phyloP scores from a whole-genome alignment of 2,888 invertebrate genomes.

The Octodonta nipae region DNA sequence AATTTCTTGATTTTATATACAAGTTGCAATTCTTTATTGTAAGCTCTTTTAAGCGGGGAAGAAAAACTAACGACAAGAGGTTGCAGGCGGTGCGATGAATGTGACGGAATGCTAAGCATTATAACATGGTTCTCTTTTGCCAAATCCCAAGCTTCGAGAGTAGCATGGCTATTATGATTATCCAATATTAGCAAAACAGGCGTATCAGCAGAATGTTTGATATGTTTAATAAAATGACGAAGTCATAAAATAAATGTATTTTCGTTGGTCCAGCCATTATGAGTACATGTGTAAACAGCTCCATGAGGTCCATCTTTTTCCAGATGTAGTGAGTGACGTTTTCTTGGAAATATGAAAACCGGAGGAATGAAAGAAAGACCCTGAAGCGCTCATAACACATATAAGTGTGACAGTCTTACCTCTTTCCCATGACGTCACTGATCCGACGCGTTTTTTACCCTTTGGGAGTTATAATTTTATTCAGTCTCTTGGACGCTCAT shows the following conservation, averaged over 20 bases:
- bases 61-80: not conserved
- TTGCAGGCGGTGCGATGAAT: not conserved
- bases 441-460: not conserved
- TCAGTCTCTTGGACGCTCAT: not conserved
- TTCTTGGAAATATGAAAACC: not conserved
- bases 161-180: too few relatives aligned
- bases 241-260: not conserved
- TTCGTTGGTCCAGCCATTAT: slow-evolving; percentile 1
- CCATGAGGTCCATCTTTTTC: not conserved
- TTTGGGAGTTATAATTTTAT: not conserved
- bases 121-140: not conserved
- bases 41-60: not conserved
- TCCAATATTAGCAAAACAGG: not conserved
- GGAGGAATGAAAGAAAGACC: not conserved
- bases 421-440: not conserved
- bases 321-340: not conserved
- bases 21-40: too few relatives aligned
- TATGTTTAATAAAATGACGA: not conserved
- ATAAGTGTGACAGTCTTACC: not conserved
- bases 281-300: not conserved
- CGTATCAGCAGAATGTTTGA: not conserved
- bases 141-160: not conserved
- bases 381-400: not conserved
- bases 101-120: not conserved
- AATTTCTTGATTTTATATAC: not conserved